Percentiles rank a stretch among this genome's conserved stretches.
Evolutionary conservation across 2,797 vertebrate species (phyloP).

Genomic region (Argyrosomus regius): DNA sequence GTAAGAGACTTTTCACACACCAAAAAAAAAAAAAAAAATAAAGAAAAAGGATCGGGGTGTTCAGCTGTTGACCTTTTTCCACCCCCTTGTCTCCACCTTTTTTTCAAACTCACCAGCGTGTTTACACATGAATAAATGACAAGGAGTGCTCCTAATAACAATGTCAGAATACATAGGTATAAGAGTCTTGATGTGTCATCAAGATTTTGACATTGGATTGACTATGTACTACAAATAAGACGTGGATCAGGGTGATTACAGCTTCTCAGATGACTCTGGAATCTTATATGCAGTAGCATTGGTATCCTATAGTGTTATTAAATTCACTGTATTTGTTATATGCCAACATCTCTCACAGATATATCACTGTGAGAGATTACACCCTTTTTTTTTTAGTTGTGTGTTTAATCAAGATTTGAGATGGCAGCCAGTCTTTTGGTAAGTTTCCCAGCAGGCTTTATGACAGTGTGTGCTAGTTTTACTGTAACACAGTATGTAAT

Average conservation of each 20-base stretch:
- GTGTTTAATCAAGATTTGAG: slow-evolving; percentile 19
- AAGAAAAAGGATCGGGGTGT: slow-evolving; percentile 69
- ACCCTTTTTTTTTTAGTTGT: background rate
- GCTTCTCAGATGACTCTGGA: background rate
- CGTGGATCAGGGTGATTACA: background rate
- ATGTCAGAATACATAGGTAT: background rate
- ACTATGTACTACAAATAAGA: background rate
- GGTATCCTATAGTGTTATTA: background rate
- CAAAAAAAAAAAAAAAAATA: slow-evolving; percentile 68
- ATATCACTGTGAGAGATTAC: background rate
- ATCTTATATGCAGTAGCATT: background rate
- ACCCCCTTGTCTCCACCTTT: slow-evolving; percentile 52
- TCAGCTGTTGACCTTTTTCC: slow-evolving; percentile 69
- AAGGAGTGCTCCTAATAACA: background rate
- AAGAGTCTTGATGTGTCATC: background rate
- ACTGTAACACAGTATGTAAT: background rate
- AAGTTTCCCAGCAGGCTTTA: slow-evolving; percentile 2
- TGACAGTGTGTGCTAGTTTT: background rate
- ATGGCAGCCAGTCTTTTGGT: slow-evolving; percentile 14
- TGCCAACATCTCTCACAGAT: slow-evolving; percentile 11
- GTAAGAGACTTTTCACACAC: slow-evolving; percentile 94
- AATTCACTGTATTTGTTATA: background rate
- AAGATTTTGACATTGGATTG: slow-evolving; percentile 5
- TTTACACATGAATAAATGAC: slow-evolving; percentile 32
- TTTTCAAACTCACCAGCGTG: slow-evolving; percentile 41